These are phyloP conservation scores for Aplocera efformata DNA, from an alignment of 2,888 invertebrate genomes.

Conservation along the genomic window DNA sequence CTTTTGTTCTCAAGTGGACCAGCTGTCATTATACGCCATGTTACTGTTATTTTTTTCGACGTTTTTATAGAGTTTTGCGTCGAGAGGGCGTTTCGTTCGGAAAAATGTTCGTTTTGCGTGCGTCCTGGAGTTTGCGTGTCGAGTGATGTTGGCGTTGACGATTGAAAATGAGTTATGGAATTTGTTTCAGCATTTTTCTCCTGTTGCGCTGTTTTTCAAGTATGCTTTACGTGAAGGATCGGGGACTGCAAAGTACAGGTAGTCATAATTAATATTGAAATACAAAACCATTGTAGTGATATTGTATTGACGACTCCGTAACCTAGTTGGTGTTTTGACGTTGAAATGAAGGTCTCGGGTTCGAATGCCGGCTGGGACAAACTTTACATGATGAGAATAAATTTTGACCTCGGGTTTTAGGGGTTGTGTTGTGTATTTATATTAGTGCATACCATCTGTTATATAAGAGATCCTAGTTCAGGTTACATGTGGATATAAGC, in stretches of 20 bases:
- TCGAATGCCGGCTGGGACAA: too few relatives aligned
- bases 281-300: background rate
- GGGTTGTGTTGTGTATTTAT: too few relatives aligned
- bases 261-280: background rate
- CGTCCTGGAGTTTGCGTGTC: conserved; percentile 74
- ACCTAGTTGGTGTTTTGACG: too few relatives aligned
- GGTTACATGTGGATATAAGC: too few relatives aligned
- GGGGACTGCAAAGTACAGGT: conserved; percentile 6
- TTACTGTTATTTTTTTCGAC: conserved; percentile 79
- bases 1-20: conserved; percentile 82
- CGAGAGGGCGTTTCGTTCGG: conserved; percentile 76
- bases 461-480: too few relatives aligned
- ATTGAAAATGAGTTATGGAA: conserved; percentile 72
- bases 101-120: conserved; percentile 80
- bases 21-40: conserved; percentile 82
- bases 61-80: conserved; percentile 79
- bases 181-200: conserved; percentile 54
- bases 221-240: conserved; percentile 42
- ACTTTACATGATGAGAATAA: too few relatives aligned
- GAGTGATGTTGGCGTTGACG: conserved; percentile 65
- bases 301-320: too few relatives aligned
- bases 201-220: conserved; percentile 49
- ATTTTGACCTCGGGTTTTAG: too few relatives aligned
- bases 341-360: too few relatives aligned
- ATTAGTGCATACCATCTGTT: too few relatives aligned